These are phyloP conservation scores for Dryococelus australis DNA, from an alignment of 2,888 invertebrate genomes.

Conservation along the genomic window DNA sequence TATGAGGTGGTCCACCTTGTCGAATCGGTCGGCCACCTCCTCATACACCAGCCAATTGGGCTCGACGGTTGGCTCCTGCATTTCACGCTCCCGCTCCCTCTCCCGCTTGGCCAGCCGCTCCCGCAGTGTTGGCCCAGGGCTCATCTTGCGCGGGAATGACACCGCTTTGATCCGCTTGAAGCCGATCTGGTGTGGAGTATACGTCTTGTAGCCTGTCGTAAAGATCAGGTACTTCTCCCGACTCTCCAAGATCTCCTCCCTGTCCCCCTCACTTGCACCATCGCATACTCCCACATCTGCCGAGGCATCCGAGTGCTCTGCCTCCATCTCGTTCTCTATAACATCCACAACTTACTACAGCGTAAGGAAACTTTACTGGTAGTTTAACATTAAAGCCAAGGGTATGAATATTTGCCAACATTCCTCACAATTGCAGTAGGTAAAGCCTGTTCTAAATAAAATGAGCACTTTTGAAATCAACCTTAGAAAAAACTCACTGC, in stretches of 20 bases:
- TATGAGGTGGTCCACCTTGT: conserved; percentile 79
- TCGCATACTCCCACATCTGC: conserved; percentile 44
- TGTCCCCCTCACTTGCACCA: conserved; percentile 54
- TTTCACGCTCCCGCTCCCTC: conserved; percentile 58
- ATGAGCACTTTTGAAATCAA: too few relatives aligned
- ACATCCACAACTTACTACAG: background rate
- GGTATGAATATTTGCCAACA: too few relatives aligned
- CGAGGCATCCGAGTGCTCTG: conserved; percentile 43
- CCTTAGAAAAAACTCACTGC: too few relatives aligned
- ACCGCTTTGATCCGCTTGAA: conserved; percentile 77
- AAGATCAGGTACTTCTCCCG: conserved; percentile 80
- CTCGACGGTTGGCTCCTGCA: conserved; percentile 61
- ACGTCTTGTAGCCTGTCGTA: conserved; percentile 82
- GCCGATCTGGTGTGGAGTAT: conserved; percentile 84
- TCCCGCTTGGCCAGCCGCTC: conserved; percentile 70
- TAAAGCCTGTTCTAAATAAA: too few relatives aligned
- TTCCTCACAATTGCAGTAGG: too few relatives aligned
- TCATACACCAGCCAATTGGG: conserved; percentile 74
- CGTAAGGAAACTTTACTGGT: conserved; percentile 31
- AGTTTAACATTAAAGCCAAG: too few relatives aligned
- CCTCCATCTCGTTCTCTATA: background rate
- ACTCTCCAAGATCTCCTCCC: conserved; percentile 59
- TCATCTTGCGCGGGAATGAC: conserved; percentile 71
- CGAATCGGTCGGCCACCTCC: conserved; percentile 72
- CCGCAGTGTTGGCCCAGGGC: conserved; percentile 72